Percentiles rank a stretch among this genome's conserved stretches.
phyloP scores from a whole-genome alignment of 2,888 invertebrate species.

The Parascotia fuliginaria region DNA sequence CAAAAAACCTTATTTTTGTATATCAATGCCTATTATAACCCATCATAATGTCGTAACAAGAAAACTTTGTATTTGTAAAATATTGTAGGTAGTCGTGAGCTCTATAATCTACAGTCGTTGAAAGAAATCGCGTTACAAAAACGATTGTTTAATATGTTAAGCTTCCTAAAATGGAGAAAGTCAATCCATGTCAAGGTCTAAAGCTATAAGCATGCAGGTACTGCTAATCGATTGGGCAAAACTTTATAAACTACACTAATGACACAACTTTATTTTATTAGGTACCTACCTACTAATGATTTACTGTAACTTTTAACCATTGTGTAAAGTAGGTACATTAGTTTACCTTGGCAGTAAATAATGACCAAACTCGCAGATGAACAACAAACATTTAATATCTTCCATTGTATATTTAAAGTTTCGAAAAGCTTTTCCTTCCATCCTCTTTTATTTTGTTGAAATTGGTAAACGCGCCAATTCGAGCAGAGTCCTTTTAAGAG shows the following conservation, averaged over 20 bases:
- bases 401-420: conserved; percentile 34
- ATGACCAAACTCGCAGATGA: conserved; percentile 27
- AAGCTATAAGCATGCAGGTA: conserved; percentile 10
- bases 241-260: conserved; percentile 12
- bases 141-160: conserved; percentile 11
- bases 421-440: conserved; percentile 58
- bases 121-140: conserved; percentile 16
- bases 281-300: conserved; percentile 14
- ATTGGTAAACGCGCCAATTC: conserved; percentile 49
- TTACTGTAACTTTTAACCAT: conserved; percentile 21
- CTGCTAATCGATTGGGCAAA: conserved; percentile 27
- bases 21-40: too few relatives aligned
- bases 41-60: too few relatives aligned
- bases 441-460: conserved; percentile 51
- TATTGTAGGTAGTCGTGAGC: neutral
- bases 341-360: too few relatives aligned
- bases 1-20: too few relatives aligned
- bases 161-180: conserved; percentile 32
- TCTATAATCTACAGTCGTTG: conserved; percentile 6
- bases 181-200: conserved; percentile 35
- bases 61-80: neutral
- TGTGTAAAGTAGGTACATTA: conserved; percentile 27
- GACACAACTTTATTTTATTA: conserved; percentile 8
- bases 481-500: neutral
- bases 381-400: conserved; percentile 38